Conservation (phyloP, 2,797 vertebrate species). For the Chelidonichthys spinosus region DNA sequence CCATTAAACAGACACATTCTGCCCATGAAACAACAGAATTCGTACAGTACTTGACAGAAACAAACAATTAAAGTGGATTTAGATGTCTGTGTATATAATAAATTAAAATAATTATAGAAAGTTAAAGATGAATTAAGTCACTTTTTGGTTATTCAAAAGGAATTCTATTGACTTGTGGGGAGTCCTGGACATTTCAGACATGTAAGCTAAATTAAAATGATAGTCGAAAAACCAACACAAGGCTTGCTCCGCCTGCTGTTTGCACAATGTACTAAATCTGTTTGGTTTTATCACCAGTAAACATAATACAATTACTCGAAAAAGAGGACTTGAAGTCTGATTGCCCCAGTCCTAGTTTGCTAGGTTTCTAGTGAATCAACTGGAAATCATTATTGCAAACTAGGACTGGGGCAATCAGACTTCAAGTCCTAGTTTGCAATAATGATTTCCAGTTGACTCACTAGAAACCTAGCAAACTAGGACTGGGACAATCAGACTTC, state of each 20-base stretch:
- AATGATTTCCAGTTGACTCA: too few relatives aligned
- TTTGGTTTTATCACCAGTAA: constrained; percentile 1
- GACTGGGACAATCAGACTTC: too few relatives aligned
- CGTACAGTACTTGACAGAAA: background rate
- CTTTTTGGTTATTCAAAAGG: background rate
- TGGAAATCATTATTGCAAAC: background rate
- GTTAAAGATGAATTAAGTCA: background rate
- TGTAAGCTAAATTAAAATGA: background rate
- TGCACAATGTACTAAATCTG: background rate
- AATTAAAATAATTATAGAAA: background rate
- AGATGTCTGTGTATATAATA: too few relatives aligned
- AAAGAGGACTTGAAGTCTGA: too few relatives aligned
- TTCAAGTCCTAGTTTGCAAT: too few relatives aligned
- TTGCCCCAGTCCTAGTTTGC: too few relatives aligned
- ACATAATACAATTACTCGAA: background rate
- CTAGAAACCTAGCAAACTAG: too few relatives aligned
- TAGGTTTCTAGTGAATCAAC: too few relatives aligned
- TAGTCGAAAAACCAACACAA: background rate
- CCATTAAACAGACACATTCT: constrained; percentile 19
- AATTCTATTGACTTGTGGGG: background rate
- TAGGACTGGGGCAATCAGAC: too few relatives aligned
- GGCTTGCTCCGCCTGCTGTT: background rate
- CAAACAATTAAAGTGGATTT: constrained; percentile 5
- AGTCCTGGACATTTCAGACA: background rate
- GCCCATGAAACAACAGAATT: background rate